Base-by-base conservation (phyloP, 2,888 invertebrate species). In the Hydropsyche betteni region DNA sequence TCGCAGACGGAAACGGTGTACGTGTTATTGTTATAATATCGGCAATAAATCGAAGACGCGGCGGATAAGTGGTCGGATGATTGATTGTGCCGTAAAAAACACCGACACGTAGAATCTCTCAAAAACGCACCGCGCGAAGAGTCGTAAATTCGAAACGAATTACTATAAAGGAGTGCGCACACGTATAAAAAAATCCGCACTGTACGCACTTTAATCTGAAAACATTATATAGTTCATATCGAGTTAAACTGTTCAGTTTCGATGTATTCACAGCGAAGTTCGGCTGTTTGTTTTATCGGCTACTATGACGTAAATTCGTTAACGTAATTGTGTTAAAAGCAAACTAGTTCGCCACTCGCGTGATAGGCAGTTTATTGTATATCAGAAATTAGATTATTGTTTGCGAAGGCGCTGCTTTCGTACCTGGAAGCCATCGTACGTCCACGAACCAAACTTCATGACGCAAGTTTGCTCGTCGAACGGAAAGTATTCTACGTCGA, bases 381-480 rank as follows among this genome's bases (percentile, higher is more conserved):
- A n/a, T 10, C 12, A 5, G 55, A 55, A 12, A 55, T 6, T 1
- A 14, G 55, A 55, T n/a, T 10, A 55, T 55, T 12, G 5, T 55
- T 55, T 55, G n/a, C 5, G n/a, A 64, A 44, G 34, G 12, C 12
- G 8, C 24, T 16, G 24, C 12, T 55, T 55, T 33, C n/a, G 83
- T 84, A 92, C 93, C 91, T 93, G 93, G 84, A 92, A 93, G 78
- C 94, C 94, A 84, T 94, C 94, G 85, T 94, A 94, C 44, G 94
- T 94, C 94, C 94, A 94, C 38, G 91, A 91, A 80, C 94, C 93
- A 82, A 93, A 94, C 85, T 94, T 94, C 93, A 94, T 93, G 82
- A 93, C 92, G 85, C 94, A 94, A 77, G 94, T 93, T 84, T 94
- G 94, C 84, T 94, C 93, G 84, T 94, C 94, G 84, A 94, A 94